Evolutionary conservation across 1,140 invertebrate species (phyloP), one percentile per base, ranked within the genome.

Genomic region (Aphaenogaster ashmeadi): DNA sequence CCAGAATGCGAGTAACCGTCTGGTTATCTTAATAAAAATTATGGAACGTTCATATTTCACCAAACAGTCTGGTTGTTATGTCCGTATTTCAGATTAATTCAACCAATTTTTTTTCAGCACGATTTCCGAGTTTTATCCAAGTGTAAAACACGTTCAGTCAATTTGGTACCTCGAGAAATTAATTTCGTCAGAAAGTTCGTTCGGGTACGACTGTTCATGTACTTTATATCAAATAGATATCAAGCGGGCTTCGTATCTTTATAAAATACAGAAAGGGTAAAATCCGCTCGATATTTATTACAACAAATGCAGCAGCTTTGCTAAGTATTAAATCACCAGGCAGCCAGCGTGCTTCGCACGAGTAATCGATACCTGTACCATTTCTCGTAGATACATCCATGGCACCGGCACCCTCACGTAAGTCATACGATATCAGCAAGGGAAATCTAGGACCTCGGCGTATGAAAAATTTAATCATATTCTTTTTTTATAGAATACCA

Each of bases 331-430:
- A 83, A 80, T 74, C 56, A 66, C 18, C 72, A 81, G 38, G 54
- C 41, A 77, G 47, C n/a, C 64, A 50, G 44, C 41, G 33, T 75
- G 83, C 44, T 64, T 74, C 60, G 64, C 66, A 66, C 67, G 56
- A 80, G 38, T 81, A 89, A 89, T 89, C 69, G n/a, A 77, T 88
- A 88, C 92, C 93, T 93, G 92, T 88, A 91, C 93, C 92, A 93
- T 94, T 94, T 94, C 92, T 94, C 92, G 92, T 90, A 92, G 87
- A 93, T 92, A 90, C 91, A 92, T 93, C 92, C 90, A 89, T 80
- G 88, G 83, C 89, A 92, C 86, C 87, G 88, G 80, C 90, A 90
- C 88, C 27, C 21, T 86, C 92, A 91, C 87, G 89, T 92, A 93
- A 94, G 92, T 93, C 81, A 77, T 15, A 50, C 54, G 38, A 81